Evolutionary conservation across 1,140 invertebrate species (phyloP).

Genomic region (Whitmania pigra): DNA sequence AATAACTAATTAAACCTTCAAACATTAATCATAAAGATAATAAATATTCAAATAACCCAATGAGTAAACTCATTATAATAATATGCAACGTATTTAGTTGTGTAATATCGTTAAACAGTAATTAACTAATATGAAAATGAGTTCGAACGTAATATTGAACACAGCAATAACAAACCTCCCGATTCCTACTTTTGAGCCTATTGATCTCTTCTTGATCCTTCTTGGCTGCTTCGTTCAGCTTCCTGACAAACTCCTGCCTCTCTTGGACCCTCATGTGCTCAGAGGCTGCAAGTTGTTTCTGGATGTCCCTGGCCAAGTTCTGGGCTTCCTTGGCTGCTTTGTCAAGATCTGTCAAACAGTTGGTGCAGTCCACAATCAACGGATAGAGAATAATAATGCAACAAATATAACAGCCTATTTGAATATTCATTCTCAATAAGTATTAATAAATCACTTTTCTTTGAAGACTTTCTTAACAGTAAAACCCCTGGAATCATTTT

Average conservation of each 20-base stretch:
- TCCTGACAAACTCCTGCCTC: slow-evolving; percentile 14
- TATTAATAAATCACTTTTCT: no score
- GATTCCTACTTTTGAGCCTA: background rate
- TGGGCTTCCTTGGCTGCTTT: slow-evolving; percentile 15
- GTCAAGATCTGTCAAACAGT: slow-evolving; percentile 1
- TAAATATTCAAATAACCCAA: no score
- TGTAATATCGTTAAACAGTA: no score
- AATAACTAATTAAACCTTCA: no score
- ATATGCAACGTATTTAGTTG: no score
- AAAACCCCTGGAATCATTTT: no score
- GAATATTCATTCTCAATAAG: background rate
- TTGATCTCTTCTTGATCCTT: background rate
- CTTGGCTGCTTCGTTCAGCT: background rate
- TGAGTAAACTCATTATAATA: no score
- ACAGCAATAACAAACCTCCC: background rate
- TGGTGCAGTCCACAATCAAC: background rate
- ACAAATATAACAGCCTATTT: background rate
- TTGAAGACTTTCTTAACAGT: no score
- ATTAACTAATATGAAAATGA: no score
- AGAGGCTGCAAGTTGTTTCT: background rate
- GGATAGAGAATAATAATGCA: no score
- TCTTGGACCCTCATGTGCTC: slow-evolving; percentile 16
- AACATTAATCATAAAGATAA: no score
- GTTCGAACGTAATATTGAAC: no score
- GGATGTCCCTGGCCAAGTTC: slow-evolving; percentile 10